phyloP scores from a whole-genome alignment of 2,888 invertebrate genomes.

The Myathropa florea region DNA sequence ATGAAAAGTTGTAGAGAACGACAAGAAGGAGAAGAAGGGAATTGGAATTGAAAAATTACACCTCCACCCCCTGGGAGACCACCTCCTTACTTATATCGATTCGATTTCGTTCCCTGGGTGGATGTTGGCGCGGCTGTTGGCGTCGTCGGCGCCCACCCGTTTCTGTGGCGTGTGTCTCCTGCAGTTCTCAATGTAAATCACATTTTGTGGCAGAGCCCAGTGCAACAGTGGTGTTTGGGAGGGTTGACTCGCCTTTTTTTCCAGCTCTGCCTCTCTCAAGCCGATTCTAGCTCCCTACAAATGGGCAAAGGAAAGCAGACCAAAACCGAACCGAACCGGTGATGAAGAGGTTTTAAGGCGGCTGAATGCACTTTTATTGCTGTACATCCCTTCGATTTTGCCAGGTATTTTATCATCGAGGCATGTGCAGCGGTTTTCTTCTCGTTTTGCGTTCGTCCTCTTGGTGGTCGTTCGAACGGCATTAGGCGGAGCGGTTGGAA shows the following conservation, averaged over 20 bases:
- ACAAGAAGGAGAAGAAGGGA: background rate
- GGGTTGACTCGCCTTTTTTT: background rate
- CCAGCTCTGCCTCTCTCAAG: background rate
- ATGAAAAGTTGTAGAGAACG: background rate
- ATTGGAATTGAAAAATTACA: conserved; percentile 7
- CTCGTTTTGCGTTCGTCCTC: background rate
- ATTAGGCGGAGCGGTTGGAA: conserved; percentile 27
- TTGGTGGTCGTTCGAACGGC: background rate
- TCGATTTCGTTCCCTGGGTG: background rate
- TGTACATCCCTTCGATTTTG: conserved; percentile 24
- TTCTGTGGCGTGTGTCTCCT: conserved; percentile 24
- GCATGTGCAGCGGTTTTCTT: background rate
- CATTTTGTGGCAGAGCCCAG: conserved; percentile 9
- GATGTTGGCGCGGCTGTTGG: background rate
- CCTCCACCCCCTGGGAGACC: background rate
- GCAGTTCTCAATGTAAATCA: conserved; percentile 36
- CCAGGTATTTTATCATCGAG: background rate
- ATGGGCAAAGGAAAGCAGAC: background rate
- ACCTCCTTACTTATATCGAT: conserved; percentile 46
- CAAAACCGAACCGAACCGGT: conserved; percentile 4
- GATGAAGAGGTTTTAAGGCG: conserved; percentile 10
- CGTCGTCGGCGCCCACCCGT: conserved; percentile 32
- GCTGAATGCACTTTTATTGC: conserved; percentile 18
- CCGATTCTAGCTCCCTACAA: conserved; percentile 16
- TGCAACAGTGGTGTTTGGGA: conserved; percentile 15